Base-by-base conservation (phyloP, 2,888 invertebrate species). In the Meteorus colon region DNA sequence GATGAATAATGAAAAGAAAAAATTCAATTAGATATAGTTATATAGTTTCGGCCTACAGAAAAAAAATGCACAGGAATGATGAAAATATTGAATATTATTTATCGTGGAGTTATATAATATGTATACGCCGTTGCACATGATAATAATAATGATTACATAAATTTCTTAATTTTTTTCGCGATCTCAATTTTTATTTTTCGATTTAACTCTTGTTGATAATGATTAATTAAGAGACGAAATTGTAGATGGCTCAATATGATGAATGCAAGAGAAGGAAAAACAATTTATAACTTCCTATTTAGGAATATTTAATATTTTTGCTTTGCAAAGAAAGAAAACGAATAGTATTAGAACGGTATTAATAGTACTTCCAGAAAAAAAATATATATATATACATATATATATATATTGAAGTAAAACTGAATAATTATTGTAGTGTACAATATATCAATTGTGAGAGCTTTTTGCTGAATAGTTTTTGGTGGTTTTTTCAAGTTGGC, bases 381-480 rank as follows among this genome's bases (percentile, higher is more conserved):
- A 48, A 48, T 1, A 45, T 14, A 45, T 45, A 48, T 48, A 48
- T n/a, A 48, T n/a, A 48, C 4, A 48, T 16, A 48, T n/a, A 55
- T 24, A 55, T 55, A 55, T 55, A 19, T 55, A 55, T 55, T 55
- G 16, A 62, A 10, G 37, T 65, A 37, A 19, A 34, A 31, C 6
- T 41, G 12, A 2, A 55, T 55, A 55, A 55, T 55, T 55, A 55
- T 55, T 48, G 48, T 48, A 48, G 48, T n/a, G n/a, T 41, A 41
- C 41, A 41, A 41, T 41, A 48, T 55, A 24, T 55, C 10, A 55
- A 55, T 55, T 19, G 8, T 19, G 4, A 55, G 19, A 55, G 19
- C 19, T 55, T 55, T 55, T 55, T 55, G 55, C 55, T 19, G n/a
- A 19, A 55, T 19, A 55, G 19, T 8, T 19, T 55, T n/a, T 55